Conservation (phyloP, 2,113 vertebrate species). For the Manacus vitellinus region DNA sequence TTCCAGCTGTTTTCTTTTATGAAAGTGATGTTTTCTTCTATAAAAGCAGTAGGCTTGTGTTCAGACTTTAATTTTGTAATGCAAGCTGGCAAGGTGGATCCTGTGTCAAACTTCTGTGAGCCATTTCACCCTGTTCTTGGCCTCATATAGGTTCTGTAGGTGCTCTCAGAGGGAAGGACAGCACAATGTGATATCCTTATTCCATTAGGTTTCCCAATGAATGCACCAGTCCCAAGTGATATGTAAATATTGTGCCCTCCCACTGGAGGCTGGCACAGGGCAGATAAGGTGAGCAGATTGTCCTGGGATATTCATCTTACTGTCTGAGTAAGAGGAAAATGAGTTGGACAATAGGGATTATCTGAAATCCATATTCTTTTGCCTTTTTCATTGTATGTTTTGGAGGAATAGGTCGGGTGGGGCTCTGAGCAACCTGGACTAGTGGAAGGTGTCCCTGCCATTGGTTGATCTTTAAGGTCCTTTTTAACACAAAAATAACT, state of each 20-base stretch:
- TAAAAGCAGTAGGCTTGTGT: neutral
- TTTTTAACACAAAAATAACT: neutral
- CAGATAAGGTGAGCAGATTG: neutral
- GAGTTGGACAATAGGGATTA: neutral
- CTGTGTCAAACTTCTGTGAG: accelerated
- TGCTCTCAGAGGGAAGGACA: neutral
- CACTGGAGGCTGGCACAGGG: neutral
- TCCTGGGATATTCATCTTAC: neutral
- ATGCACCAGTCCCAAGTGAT: neutral
- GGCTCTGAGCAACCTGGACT: neutral
- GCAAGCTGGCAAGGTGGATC: neutral
- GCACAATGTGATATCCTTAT: neutral
- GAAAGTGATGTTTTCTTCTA: neutral
- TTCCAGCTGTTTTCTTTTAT: no score
- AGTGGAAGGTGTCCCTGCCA: neutral
- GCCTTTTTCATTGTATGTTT: accelerated
- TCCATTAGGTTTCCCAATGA: neutral
- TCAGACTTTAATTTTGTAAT: neutral
- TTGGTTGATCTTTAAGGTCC: no score
- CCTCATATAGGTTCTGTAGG: accelerated
- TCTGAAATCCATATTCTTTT: accelerated
- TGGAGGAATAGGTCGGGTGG: no score
- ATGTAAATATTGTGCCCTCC: neutral
- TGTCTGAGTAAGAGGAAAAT: neutral
- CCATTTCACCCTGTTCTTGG: neutral